Percentiles rank a stretch among this genome's conserved stretches.
phyloP scores from a whole-genome alignment of 2,888 invertebrate genomes.

The Ganaspis brasiliensis region DNA sequence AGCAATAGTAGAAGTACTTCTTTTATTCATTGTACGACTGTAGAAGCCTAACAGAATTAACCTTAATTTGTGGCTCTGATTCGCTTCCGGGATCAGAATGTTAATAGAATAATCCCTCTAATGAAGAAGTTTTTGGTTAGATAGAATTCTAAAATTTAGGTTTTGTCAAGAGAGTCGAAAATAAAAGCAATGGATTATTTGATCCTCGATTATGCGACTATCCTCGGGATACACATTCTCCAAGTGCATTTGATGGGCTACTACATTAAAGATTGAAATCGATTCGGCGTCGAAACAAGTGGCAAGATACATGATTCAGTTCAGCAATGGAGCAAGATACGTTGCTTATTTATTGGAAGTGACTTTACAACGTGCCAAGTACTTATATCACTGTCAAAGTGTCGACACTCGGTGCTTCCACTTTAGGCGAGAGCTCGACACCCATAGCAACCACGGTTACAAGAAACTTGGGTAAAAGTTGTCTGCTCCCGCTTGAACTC shows the following conservation, averaged over 20 bases:
- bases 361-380: conserved; percentile 56
- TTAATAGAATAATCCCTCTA: conserved; percentile 21
- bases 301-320: conserved; percentile 21
- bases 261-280: conserved; percentile 27
- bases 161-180: too few species aligned
- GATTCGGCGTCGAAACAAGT: conserved; percentile 7
- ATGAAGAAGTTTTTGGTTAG: conserved; percentile 17
- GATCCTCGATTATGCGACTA: too few species aligned
- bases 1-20: conserved; percentile 15
- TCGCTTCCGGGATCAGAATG: neutral
- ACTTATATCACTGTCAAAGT: conserved; percentile 56
- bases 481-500: conserved; percentile 26
- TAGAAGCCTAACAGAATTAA: conserved; percentile 28
- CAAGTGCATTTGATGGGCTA: neutral
- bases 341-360: conserved; percentile 44
- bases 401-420: conserved; percentile 43
- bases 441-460: conserved; percentile 20
- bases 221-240: neutral
- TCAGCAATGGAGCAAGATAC: neutral
- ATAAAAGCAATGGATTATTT: too few species aligned
- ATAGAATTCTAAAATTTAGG: neutral
- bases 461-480: conserved; percentile 32
- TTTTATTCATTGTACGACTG: conserved; percentile 24
- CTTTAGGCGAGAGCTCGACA: conserved; percentile 30
- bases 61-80: conserved; percentile 26